A percentile compares a stretch with the other conserved stretches of the same genome.
Evolutionary conservation across 1,140 invertebrate species (phyloP).

Genomic region (Drosophila rufa): DNA sequence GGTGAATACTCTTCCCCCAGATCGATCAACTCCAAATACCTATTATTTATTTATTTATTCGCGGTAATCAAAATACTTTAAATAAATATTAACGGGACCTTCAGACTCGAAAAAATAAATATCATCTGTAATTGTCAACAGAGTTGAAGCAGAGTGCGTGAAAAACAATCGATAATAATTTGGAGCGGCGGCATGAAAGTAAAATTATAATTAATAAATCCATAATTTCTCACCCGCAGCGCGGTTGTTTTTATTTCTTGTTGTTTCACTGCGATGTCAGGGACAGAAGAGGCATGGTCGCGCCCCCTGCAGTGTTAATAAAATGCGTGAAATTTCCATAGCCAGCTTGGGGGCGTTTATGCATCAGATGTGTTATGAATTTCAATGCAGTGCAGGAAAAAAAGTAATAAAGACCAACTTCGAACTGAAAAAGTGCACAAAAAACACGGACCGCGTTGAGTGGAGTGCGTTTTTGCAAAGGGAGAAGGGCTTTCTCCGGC

Average conservation of each 20-base stretch:
- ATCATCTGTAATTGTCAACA: too few relatives aligned
- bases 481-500: constrained; percentile 7
- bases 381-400: constrained; percentile 59
- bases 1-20: too few relatives aligned
- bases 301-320: constrained; percentile 54
- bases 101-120: not conserved
- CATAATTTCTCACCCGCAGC: constrained; percentile 41
- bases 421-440: constrained; percentile 36
- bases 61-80: not conserved
- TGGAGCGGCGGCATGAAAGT: constrained; percentile 37
- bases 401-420: constrained; percentile 23
- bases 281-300: constrained; percentile 14
- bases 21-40: not conserved
- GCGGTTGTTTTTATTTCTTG: constrained; percentile 6
- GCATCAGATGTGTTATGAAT: constrained; percentile 83
- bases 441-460: constrained; percentile 3
- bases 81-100: not conserved
- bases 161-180: constrained; percentile 21
- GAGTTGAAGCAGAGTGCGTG: not conserved
- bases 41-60: not conserved
- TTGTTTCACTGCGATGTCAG: constrained; percentile 5
- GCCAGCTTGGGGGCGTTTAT: constrained; percentile 74
- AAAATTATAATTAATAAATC: constrained; percentile 71
- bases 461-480: constrained; percentile 59
- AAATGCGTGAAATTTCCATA: constrained; percentile 76